Conservation (phyloP, 2,888 invertebrate genomes). For the Imbricaverruca yamaguchii region DNA sequence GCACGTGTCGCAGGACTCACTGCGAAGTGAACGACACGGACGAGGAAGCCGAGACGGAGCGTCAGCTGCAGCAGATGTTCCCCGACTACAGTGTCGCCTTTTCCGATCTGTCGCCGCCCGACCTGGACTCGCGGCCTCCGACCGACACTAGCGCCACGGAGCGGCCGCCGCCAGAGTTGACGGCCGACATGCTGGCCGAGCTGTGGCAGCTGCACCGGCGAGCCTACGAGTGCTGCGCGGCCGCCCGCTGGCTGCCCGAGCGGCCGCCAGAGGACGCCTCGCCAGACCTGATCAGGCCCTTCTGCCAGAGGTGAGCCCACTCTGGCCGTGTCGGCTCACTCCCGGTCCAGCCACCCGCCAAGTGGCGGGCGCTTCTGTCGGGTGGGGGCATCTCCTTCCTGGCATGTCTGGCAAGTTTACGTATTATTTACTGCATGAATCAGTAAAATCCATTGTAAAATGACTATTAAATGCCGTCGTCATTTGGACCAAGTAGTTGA, state of each 20-base stretch:
- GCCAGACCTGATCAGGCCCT: neutral
- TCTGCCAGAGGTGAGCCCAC: neutral
- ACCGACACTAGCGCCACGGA: neutral
- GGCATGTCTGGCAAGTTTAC: too few relatives aligned
- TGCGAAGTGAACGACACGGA: neutral
- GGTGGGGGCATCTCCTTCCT: too few relatives aligned
- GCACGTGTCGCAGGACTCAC: neutral
- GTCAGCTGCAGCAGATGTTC: constrained; percentile 33
- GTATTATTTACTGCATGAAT: too few relatives aligned
- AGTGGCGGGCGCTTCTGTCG: too few relatives aligned
- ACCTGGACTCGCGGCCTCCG: neutral
- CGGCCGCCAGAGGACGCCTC: neutral
- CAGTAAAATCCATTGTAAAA: too few relatives aligned
- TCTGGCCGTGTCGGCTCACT: too few relatives aligned
- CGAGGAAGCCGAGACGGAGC: constrained; percentile 17
- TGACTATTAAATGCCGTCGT: too few relatives aligned
- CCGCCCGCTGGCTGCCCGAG: constrained; percentile 30
- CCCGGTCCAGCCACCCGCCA: too few relatives aligned
- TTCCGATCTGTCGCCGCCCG: neutral
- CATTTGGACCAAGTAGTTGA: too few relatives aligned
- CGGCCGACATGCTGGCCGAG: constrained; percentile 49
- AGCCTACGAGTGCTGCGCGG: constrained; percentile 42
- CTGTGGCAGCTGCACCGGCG: constrained; percentile 55
- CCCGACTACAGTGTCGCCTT: constrained; percentile 31
- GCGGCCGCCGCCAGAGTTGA: neutral